Evolutionary conservation across 2,888 invertebrate genomes (phyloP).

Genomic region (Stenolophus ochropezus): DNA sequence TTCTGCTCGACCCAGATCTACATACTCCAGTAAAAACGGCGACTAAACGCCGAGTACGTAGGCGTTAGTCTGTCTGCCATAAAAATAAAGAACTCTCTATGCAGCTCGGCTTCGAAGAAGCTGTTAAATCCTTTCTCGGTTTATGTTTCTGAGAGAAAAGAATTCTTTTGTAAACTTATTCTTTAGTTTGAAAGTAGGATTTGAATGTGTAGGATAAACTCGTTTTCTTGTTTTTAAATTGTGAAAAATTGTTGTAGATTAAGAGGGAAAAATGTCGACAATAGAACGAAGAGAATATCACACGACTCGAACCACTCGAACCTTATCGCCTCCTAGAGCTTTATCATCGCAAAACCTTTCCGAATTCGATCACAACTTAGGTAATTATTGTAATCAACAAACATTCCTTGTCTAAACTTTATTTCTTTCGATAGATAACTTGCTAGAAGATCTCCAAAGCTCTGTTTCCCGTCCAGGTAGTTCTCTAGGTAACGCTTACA

Average conservation of each 20-base stretch:
- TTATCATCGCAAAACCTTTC: conserved; percentile 69
- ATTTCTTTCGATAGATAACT: conserved; percentile 69
- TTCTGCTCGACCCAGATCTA: conserved; percentile 52
- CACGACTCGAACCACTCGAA: conserved; percentile 70
- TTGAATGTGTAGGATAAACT: conserved; percentile 26
- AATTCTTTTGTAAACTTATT: conserved; percentile 21
- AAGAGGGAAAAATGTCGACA: conserved; percentile 69
- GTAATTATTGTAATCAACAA: no score
- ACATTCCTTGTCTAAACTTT: no score
- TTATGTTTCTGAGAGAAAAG: conserved; percentile 8
- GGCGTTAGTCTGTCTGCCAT: conserved; percentile 12
- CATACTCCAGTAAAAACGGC: conserved; percentile 44
- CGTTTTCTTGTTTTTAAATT: conserved; percentile 16
- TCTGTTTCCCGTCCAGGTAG: conserved; percentile 71
- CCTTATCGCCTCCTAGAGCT: conserved; percentile 68
- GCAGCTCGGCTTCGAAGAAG: conserved; percentile 12
- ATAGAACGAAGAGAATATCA: conserved; percentile 72
- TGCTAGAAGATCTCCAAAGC: conserved; percentile 72
- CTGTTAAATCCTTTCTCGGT: not conserved
- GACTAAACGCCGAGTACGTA: conserved; percentile 22
- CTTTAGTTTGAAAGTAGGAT: conserved; percentile 27
- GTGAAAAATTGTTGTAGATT: not conserved
- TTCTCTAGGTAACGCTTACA: conserved; percentile 67
- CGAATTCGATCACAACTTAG: conserved; percentile 72
- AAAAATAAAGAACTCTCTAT: conserved; percentile 8